Base-by-base conservation (phyloP, 92 coral and sea anemone genomes). In the Metridium senile region DNA sequence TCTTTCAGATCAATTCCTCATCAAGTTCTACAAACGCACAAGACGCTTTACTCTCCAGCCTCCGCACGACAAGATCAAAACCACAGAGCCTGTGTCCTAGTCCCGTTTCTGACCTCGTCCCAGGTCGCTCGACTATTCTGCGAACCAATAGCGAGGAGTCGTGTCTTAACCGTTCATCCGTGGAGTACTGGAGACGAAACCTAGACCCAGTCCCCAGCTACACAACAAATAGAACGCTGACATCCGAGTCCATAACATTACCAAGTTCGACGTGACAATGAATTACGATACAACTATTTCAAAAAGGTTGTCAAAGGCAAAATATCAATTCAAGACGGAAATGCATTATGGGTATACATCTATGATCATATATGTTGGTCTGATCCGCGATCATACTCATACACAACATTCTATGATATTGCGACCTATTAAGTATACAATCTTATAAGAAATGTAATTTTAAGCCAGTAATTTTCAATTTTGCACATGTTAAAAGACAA, bases 141-240 rank as follows among this genome's bases (percentile, higher is more conserved):
- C 75, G 86, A 35, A 68, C 84, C 35, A 77, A 64, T 27, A 74
- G 83, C 75, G 93, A 89, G n/a, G 91, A 82, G 75, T 86, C 83
- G 25, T 78, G 85, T 32, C 33, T 89, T 33, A 81, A 89, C 68
- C 81, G 93, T 35, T 85, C 90, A 8, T 76, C 88, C 6, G 6
- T 86, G 32, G 93, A 86, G 51, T 81, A 86, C 35, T 89, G 93
- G 90, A 75, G 90, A 64, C 90, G 88, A 68, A 76, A 89, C 26
- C 77, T 75, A 10, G 75, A 72, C 27, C 49, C 79, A 0, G 54
- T 78, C 20, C 62, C 82, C 6, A 65, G 71, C 11, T 63, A 63
- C 64, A 31, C 81, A 11, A 68, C 66, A 54, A 61, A 35, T 64
- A 62, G 9, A 4, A 13, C 65, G 1, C 46, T 25, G 29, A 20